phyloP scores from a whole-genome alignment of 92 coral and sea anemone species.

The Anthopleura xanthogrammica region DNA sequence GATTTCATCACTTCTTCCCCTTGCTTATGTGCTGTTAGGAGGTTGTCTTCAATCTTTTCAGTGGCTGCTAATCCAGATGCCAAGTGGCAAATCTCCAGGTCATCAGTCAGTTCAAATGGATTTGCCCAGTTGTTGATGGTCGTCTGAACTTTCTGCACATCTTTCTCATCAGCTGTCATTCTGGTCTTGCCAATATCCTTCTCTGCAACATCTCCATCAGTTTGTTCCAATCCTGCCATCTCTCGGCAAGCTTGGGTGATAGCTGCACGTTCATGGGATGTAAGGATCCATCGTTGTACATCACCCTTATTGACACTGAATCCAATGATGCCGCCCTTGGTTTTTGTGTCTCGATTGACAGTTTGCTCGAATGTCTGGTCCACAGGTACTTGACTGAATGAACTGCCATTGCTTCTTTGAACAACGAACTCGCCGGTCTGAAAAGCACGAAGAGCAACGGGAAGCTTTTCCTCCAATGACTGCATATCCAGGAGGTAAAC shows the following conservation, averaged over 20 bases:
- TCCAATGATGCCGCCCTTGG: conserved; percentile 48
- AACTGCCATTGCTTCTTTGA: too few relatives aligned
- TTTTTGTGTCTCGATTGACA: conserved; percentile 49
- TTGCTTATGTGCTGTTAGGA: conserved; percentile 35
- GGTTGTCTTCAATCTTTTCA: conserved; percentile 34
- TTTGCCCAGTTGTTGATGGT: conserved; percentile 37
- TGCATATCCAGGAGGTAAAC: too few relatives aligned
- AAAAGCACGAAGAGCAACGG: too few relatives aligned
- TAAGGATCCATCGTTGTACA: conserved; percentile 60
- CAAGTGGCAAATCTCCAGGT: conserved; percentile 25
- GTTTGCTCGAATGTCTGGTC: conserved; percentile 30
- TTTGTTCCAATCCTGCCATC: conserved; percentile 36
- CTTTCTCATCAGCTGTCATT: conserved; percentile 24
- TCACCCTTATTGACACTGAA: conserved; percentile 46
- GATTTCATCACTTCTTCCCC: conserved; percentile 53
- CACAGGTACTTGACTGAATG: too few relatives aligned
- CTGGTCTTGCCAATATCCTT: conserved; percentile 35
- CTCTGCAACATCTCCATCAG: conserved; percentile 30
- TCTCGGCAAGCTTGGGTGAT: conserved; percentile 59
- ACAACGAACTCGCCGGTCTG: too few relatives aligned
- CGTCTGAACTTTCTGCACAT: conserved; percentile 27
- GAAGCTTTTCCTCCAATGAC: too few relatives aligned
- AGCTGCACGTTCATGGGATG: conserved; percentile 62
- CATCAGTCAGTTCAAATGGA: conserved; percentile 27
- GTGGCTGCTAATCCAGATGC: conserved; percentile 50